Base-by-base conservation (phyloP, 2,888 invertebrate genomes). In the Erannis defoliaria region DNA sequence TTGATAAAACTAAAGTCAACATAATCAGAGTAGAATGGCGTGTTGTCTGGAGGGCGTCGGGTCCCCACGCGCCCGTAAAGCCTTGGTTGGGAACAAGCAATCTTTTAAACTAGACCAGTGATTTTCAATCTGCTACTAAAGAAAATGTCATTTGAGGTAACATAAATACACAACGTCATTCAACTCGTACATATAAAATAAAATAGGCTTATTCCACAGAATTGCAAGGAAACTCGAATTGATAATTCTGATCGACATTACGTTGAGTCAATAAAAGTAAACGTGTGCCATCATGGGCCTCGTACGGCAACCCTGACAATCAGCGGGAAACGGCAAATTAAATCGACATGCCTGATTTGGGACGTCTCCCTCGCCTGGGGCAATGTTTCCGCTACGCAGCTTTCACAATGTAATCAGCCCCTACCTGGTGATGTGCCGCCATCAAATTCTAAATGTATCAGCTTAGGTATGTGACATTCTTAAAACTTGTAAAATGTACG, bases 1-100 rank as follows among this genome's bases (percentile, higher is more conserved):
- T 56, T 19, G 50, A 64, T 64, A 64, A 64, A 66, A 57, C 55
- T 63, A 64, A 60, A 61, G 68, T 61, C 67, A 66, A 69, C 62
- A 59, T 62, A 62, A 66, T 67, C 49, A 64, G 49, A 64, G 63
- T 60, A 62, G 38, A 63, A 62, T 54, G 38, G 62, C 38, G 45
- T 56, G 55, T 49, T 35, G 53, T 38, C 58, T 64, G 49, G 55
- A 62, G 62, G 59, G 35, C 59, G 56, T 0, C 5, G 46, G 45
- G 46, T 61, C 33, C 56, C 42, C 53, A 56, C 50, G 51, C 45
- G 29, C 43, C 38, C 40, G 35, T 62, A 65, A 62, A 55, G 45
- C 12, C 14, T 50, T 46, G 43, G 18, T 35, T 18, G 18, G 1
- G 37, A 49, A 35, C 33, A 16, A n/a, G 23, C 49, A 33, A 23